A percentile compares a stretch with the other conserved stretches of the same genome.
These are phyloP conservation scores for Pachyrhynchus sulphureomaculatus DNA, from an alignment of 1,140 invertebrate species.

Conservation along the genomic window DNA sequence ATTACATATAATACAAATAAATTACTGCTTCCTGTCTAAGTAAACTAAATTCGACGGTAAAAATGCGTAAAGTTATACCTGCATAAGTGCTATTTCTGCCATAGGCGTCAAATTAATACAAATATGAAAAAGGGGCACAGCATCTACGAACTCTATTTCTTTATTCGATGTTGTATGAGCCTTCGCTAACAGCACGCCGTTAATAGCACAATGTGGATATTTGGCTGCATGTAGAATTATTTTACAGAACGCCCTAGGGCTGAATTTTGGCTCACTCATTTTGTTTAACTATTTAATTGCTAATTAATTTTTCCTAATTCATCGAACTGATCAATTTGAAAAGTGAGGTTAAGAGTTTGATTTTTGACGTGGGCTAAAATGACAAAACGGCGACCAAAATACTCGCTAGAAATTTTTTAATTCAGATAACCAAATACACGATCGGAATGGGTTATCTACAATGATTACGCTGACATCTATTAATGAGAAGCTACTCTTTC, in stretches of 20 bases:
- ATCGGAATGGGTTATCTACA: too few species aligned
- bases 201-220: constrained; percentile 90
- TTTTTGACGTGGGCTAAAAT: not conserved
- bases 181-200: constrained; percentile 79
- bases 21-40: too few species aligned
- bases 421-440: too few species aligned
- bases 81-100: constrained; percentile 87
- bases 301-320: not conserved
- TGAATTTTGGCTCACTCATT: constrained; percentile 76
- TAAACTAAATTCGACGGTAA: too few species aligned
- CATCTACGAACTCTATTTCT: constrained; percentile 77
- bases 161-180: constrained; percentile 59
- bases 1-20: too few species aligned
- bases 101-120: constrained; percentile 88
- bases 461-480: too few species aligned
- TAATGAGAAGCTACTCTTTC: too few species aligned
- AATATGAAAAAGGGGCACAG: constrained; percentile 88
- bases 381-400: not conserved
- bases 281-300: constrained; percentile 12
- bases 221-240: constrained; percentile 89
- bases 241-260: constrained; percentile 81
- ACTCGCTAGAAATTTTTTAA: too few species aligned
- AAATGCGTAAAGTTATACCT: too few species aligned
- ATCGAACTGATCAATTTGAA: not conserved
- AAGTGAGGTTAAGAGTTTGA: not conserved